Evolutionary conservation across 2,797 vertebrate genomes (phyloP).

Genomic region (Neosalanx taihuensis): DNA sequence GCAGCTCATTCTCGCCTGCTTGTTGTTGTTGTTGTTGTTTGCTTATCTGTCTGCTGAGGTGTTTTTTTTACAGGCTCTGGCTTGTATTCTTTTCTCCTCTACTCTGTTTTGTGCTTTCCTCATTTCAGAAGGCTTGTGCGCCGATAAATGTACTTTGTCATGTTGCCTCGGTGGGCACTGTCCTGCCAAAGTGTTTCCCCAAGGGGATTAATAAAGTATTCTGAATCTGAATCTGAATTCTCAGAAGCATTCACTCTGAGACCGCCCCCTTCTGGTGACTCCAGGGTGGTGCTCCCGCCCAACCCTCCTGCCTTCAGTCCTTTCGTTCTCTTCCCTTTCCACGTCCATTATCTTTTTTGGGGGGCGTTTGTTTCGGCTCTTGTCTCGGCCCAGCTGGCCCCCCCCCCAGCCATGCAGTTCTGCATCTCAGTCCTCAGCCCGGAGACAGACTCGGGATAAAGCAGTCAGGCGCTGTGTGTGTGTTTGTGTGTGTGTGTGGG

Average conservation of each 20-base stretch:
- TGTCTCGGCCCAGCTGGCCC: constrained; percentile 16
- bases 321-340: neutral
- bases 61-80: no score
- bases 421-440: constrained; percentile 44
- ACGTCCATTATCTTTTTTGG: neutral
- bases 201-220: no score
- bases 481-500: constrained; percentile 5
- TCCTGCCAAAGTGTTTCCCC: no score
- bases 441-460: constrained; percentile 44
- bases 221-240: no score
- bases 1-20: neutral
- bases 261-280: neutral
- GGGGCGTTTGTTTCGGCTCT: neutral
- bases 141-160: no score
- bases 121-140: no score
- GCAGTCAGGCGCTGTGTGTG: constrained; percentile 5
- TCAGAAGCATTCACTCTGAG: neutral
- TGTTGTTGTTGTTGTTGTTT: no score
- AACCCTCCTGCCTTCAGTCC: neutral
- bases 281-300: neutral
- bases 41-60: no score
- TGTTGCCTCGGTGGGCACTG: no score
- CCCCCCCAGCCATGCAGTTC: constrained; percentile 41
- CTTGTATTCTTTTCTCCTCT: no score
- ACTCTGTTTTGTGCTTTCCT: no score